These are phyloP conservation scores for Falcaria lacertinaria DNA, from an alignment of 2,888 invertebrate genomes.

Conservation along the genomic window DNA sequence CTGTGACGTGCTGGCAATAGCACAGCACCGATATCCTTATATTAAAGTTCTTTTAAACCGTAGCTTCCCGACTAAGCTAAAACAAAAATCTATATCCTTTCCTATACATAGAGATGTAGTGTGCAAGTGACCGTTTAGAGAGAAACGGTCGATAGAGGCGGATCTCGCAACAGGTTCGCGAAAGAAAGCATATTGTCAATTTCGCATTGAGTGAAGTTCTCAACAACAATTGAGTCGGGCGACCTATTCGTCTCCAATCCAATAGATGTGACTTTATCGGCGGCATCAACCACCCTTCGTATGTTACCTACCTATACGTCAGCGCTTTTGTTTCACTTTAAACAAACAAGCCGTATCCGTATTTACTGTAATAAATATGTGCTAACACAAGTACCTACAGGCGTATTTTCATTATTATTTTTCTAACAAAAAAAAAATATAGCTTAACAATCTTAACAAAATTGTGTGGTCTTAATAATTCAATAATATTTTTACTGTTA, in stretches of 20 bases:
- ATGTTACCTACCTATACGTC: background rate
- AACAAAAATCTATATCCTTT: background rate
- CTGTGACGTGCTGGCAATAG: too few relatives aligned
- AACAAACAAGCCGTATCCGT: background rate
- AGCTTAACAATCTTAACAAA: too few relatives aligned
- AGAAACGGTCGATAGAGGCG: background rate
- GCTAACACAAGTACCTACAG: too few relatives aligned
- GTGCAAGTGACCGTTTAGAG: too few relatives aligned
- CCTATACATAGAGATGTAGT: too few relatives aligned
- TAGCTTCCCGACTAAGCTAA: too few relatives aligned
- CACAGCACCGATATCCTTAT: too few relatives aligned
- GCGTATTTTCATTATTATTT: too few relatives aligned
- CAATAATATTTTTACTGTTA: too few relatives aligned
- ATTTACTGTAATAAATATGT: background rate
- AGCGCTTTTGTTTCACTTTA: background rate
- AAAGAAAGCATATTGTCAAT: conserved; percentile 51
- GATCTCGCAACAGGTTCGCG: conserved; percentile 44
- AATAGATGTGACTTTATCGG: conserved; percentile 43
- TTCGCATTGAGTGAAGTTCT: conserved; percentile 50
- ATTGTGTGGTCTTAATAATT: too few relatives aligned
- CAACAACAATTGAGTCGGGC: conserved; percentile 49
- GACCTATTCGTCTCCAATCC: conserved; percentile 42
- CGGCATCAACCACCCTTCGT: conserved; percentile 27
- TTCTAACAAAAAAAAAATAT: too few relatives aligned
- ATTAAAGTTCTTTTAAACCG: too few relatives aligned